Evolutionary conservation across 2,113 vertebrate genomes (phyloP), one percentile per base, ranked within the genome.

Genomic region (Melospiza georgiana): DNA sequence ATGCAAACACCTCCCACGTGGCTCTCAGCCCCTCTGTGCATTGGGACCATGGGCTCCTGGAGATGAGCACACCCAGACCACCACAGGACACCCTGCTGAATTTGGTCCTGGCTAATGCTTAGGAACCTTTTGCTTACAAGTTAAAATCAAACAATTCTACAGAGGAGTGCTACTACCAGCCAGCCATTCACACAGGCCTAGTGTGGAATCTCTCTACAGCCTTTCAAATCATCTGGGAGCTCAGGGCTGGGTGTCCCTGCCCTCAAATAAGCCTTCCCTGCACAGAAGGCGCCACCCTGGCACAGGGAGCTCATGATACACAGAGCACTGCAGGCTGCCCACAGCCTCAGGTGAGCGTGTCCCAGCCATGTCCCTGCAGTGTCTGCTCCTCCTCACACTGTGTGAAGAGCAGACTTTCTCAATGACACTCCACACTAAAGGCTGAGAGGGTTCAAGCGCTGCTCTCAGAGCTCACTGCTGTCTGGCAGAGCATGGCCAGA

Each of bases 321-420:
- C 2, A 3, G 31, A 43, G 67, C 57, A n/a, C 12, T 0, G 0
- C 5, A 1, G 55, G 59, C 83, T 71, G 61, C 30, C 59, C 0
- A 0, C 41, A 75, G 37, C 0, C 0, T 55, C 14, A 55, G 21
- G 8, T 48, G 37, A 77, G 39, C 0, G 0, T 1, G 1, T 58
- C 51, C 35, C 6, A 0, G 31, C 28, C 0, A 0, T 0, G 2
- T 15, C 39, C 61, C 41, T 91, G 55, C 8, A 30, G 41, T 21
- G 79, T 25, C 49, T 87, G 54, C 67, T 67, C 73, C 54, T 65
- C 84, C 75, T 72, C 73, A 68, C 9, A 5, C 44, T 58, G 51
- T 55, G 28, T 58, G 27, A 71, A 81, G 69, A 75, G 69, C 14
- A 15, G 72, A 62, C 43, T 43, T 68, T 82, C 84, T 82, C 62